Evolutionary conservation across 2,888 invertebrate species (phyloP), one percentile per base, ranked within the genome.

Genomic region (Ischnus inquisitorius): DNA sequence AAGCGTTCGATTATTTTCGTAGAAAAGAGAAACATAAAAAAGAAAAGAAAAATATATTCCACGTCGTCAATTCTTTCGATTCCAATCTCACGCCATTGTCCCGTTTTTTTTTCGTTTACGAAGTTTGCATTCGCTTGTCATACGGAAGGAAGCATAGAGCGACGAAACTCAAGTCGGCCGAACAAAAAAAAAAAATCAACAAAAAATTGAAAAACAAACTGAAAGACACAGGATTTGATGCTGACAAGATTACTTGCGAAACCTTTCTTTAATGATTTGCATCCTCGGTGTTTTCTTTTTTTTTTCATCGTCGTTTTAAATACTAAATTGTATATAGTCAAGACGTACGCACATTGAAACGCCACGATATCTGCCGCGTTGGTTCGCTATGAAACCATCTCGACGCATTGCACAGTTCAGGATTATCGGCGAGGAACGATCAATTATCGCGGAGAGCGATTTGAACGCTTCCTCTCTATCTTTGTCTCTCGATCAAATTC

Each of bases 351-450:
- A 76, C 76, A 69, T 72, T 57, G 77, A 74, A 78, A 81, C 81
- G 60, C 81, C 72, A 77, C 74, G 74, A 67, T 79, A 71, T 72
- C 62, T 46, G 79, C 34, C 46, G 65, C 46, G 43, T 78, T 28
- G 67, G 78, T 78, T 74, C 62, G 41, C 62, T 43, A 57, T 74
- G 46, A 83, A 88, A 89, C 86, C 41, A 83, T 88, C 85, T 88
- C 85, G 88, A 90, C 88, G 88, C 88, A 90, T 90, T 90, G 90
- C 90, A 90, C 90, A 88, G 85, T 90, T 86, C 85, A 87, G 88
- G 87, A 86, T 87, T 85, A 86, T 85, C 84, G 76, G 85, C 84
- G 84, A 87, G 86, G 76, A 85, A n/a, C 78, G 67, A 54, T 83
- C 67, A 64, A 72, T 67, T 74, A 25, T 51, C 71, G 60, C 60